Percentiles rank a stretch among this genome's conserved stretches.
phyloP scores from a whole-genome alignment of 2,797 vertebrate species.

The Falco concolor region DNA sequence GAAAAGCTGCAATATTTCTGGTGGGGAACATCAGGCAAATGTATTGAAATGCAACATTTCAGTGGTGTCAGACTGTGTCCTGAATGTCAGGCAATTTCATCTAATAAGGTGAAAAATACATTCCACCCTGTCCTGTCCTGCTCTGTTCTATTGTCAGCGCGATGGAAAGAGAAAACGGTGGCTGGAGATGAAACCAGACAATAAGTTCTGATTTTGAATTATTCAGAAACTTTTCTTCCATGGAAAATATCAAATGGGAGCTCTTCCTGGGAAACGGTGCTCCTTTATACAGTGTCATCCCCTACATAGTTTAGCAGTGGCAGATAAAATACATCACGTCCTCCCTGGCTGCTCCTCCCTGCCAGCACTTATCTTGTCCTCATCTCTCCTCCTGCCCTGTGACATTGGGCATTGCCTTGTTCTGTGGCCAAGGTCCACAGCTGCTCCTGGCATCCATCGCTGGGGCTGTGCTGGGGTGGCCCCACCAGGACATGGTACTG shows the following conservation, averaged over 20 bases:
- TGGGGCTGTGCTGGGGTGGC: not conserved
- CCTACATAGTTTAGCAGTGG: not conserved
- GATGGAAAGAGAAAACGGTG: not conserved
- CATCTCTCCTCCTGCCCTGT: not conserved
- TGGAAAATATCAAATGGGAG: not conserved
- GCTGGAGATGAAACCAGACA: not conserved
- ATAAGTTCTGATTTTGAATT: not conserved
- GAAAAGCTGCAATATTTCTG: not conserved
- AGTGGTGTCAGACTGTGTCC: not conserved
- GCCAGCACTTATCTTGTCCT: not conserved
- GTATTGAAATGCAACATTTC: slow-evolving; percentile 3
- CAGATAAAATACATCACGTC: fast-evolving
- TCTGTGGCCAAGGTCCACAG: not conserved
- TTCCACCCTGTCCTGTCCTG: not conserved
- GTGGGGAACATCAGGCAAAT: not conserved
- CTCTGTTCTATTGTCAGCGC: not conserved
- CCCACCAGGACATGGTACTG: not conserved
- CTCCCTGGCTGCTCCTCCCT: not conserved
- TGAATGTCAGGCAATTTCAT: not conserved
- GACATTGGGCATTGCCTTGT: not conserved
- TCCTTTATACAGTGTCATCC: not conserved
- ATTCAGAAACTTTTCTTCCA: not conserved
- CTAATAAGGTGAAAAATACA: not conserved
- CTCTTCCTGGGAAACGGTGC: not conserved
- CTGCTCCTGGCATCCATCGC: not conserved